phyloP scores from a whole-genome alignment of 2,797 vertebrate genomes.

The Podarcis siculus region DNA sequence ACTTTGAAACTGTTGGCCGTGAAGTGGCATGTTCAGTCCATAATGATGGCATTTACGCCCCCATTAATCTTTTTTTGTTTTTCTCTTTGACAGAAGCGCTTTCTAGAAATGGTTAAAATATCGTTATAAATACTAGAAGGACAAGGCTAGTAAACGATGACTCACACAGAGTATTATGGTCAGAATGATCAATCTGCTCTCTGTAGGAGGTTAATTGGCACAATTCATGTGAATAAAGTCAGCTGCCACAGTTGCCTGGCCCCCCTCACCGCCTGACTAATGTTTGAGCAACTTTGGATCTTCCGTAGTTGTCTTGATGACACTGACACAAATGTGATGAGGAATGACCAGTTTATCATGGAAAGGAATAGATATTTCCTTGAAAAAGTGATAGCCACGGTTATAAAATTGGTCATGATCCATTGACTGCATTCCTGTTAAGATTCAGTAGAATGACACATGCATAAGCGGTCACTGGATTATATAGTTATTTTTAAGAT shows the following conservation, averaged over 20 bases:
- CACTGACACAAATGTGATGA: neutral
- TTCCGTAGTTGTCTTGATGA: neutral
- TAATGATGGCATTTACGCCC: slow-evolving; percentile 56
- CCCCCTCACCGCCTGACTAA: neutral
- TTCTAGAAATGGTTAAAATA: slow-evolving; percentile 58
- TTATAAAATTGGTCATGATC: neutral
- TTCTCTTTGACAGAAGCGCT: slow-evolving; percentile 45
- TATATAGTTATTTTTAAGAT: neutral
- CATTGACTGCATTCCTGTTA: neutral
- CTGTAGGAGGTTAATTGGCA: slow-evolving; percentile 13
- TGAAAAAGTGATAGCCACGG: neutral
- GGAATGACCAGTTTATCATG: neutral
- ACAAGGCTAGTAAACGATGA: slow-evolving; percentile 39
- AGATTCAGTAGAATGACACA: neutral
- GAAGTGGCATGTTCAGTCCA: slow-evolving; percentile 69
- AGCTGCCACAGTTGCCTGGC: neutral
- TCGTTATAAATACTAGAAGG: slow-evolving; percentile 39
- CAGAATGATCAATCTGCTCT: slow-evolving; percentile 38
- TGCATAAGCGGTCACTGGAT: neutral
- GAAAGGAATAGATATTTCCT: neutral
- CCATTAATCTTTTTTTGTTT: slow-evolving; percentile 13
- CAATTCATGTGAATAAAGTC: slow-evolving; percentile 1
- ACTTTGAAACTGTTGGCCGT: slow-evolving; percentile 68
- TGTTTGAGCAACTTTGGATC: neutral
- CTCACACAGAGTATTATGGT: slow-evolving; percentile 21